Conservation (phyloP, 2,113 vertebrate genomes). For the Actinemys pallida region DNA sequence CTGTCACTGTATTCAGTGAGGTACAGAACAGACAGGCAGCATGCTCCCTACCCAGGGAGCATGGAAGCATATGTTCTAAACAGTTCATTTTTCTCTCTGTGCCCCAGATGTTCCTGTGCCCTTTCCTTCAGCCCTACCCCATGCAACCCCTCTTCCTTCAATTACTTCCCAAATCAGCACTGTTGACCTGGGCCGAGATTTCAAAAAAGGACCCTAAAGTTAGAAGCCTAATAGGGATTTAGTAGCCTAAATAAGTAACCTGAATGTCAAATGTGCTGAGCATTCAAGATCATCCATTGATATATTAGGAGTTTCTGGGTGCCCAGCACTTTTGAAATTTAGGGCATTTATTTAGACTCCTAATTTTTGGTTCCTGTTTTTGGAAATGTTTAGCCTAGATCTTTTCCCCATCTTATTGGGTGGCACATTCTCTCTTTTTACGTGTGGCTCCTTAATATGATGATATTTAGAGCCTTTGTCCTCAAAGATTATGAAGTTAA, state of each 20-base stretch:
- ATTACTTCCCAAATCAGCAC: not conserved
- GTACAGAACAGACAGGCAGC: not conserved
- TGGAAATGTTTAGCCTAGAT: not conserved
- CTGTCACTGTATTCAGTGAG: not conserved
- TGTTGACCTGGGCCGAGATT: not conserved
- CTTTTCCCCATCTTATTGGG: not conserved
- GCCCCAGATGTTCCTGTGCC: not conserved
- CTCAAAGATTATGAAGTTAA: not conserved
- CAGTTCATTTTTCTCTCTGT: not conserved
- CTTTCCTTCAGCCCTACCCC: not conserved
- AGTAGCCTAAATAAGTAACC: not conserved
- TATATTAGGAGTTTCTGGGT: not conserved
- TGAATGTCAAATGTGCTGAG: not conserved
- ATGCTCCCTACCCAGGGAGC: not conserved
- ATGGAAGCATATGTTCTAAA: not conserved
- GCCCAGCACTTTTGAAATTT: not conserved
- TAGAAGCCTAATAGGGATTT: too few species aligned
- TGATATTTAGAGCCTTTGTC: not conserved
- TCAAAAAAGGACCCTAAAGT: not conserved
- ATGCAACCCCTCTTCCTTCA: not conserved
- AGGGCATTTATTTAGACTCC: not conserved
- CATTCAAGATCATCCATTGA: not conserved
- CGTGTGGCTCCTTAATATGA: not conserved
- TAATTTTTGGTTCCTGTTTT: not conserved
- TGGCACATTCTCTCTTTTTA: not conserved